Evolutionary conservation across 2,797 vertebrate species (phyloP).

Genomic region (Premnoplex brunnescens): DNA sequence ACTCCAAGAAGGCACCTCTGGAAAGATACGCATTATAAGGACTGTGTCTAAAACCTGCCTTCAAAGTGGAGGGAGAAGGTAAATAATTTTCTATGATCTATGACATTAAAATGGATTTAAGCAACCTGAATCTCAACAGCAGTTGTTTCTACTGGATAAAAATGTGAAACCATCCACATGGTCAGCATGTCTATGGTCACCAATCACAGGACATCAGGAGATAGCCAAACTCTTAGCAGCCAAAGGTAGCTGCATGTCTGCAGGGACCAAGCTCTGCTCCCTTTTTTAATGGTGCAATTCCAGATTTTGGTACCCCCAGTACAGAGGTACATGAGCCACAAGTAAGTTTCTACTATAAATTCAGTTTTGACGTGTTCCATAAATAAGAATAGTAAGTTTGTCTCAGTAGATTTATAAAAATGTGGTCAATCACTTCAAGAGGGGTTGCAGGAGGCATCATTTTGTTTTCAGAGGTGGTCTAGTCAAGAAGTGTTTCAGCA

Average conservation of each 20-base stretch:
- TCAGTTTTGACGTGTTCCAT: neutral
- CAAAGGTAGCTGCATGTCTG: neutral
- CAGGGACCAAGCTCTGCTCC: neutral
- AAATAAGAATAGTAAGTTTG: neutral
- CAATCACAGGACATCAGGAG: neutral
- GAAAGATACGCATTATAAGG: slow-evolving; percentile 64
- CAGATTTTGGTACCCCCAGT: neutral
- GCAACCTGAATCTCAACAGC: neutral
- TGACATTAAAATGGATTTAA: neutral
- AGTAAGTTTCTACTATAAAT: neutral
- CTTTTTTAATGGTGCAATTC: neutral
- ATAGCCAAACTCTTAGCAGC: neutral
- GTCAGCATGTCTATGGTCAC: neutral
- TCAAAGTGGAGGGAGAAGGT: slow-evolving; percentile 74
- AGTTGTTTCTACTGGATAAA: neutral
- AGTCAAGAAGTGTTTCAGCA: neutral
- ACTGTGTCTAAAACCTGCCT: slow-evolving; percentile 71
- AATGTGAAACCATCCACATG: neutral
- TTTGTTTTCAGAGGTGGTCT: neutral
- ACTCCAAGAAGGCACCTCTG: slow-evolving; percentile 47
- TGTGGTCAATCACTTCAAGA: neutral
- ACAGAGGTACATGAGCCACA: neutral
- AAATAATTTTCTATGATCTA: slow-evolving; percentile 8
- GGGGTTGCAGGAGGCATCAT: accelerated
- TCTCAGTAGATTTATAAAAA: neutral